These are phyloP conservation scores for Pimpla rufipes DNA, from an alignment of 2,888 invertebrate species.

Conservation along the genomic window DNA sequence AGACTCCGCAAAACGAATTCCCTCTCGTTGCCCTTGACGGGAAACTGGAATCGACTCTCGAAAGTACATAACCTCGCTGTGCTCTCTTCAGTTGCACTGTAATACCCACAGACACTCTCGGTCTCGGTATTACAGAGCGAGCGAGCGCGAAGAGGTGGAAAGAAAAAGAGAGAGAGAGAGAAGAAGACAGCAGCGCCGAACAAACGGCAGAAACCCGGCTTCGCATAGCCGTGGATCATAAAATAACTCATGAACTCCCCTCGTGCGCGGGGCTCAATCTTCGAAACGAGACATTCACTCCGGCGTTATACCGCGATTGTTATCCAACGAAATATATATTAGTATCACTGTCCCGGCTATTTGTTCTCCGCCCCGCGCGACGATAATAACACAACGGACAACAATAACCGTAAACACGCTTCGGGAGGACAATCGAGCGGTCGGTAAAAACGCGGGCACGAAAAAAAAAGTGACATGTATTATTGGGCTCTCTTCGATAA, in stretches of 20 bases:
- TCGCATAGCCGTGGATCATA: constrained; percentile 28
- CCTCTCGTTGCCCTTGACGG: constrained; percentile 70
- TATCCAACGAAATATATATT: constrained; percentile 44
- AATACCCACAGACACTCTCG: constrained; percentile 28
- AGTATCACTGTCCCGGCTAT: constrained; percentile 9
- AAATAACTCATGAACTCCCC: constrained; percentile 55
- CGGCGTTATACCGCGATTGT: constrained; percentile 16
- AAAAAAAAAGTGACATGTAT: not conserved
- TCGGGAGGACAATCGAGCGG: constrained; percentile 36
- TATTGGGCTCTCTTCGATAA: constrained; percentile 43
- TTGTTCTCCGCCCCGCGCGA: not conserved
- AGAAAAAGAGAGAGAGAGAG: too few relatives aligned
- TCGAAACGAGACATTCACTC: constrained; percentile 57
- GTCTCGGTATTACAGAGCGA: constrained; percentile 32
- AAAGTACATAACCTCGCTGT: constrained; percentile 68
- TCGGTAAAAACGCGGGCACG: not conserved
- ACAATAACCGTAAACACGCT: not conserved
- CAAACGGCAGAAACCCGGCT: too few relatives aligned
- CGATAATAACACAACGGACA: not conserved
- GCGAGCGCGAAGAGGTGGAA: not conserved
- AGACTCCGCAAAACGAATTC: constrained; percentile 48
- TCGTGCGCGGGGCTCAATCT: constrained; percentile 49
- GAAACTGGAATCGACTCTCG: constrained; percentile 70
- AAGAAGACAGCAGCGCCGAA: not conserved
- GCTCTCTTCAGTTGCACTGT: constrained; percentile 59